phyloP scores from a whole-genome alignment of 2,797 vertebrate species.

The Sebastes goodei region DNA sequence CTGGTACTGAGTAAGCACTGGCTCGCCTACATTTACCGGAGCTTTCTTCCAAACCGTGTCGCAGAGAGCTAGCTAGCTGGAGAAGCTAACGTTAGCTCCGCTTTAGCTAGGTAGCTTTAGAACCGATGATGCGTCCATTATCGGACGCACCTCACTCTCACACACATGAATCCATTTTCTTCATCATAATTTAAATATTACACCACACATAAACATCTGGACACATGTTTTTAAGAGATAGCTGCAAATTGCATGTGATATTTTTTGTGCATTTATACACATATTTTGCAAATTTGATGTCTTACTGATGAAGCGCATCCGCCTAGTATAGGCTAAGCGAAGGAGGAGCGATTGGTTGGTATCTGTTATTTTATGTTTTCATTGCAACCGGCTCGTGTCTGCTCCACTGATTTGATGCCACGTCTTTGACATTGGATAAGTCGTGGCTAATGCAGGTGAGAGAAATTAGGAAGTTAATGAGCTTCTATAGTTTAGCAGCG shows the following conservation, averaged over 20 bases:
- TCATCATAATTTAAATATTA: fast-evolving
- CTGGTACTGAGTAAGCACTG: not conserved
- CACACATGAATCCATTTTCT: not conserved
- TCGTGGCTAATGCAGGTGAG: not conserved
- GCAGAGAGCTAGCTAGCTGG: conserved; percentile 76
- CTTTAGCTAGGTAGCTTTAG: conserved; percentile 59
- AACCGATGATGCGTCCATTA: conserved; percentile 56
- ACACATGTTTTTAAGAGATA: not conserved
- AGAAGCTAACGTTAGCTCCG: conserved; percentile 67
- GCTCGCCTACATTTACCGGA: conserved; percentile 10
- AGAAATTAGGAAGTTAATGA: not conserved
- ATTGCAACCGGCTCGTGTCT: not conserved
- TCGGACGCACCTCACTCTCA: conserved; percentile 43
- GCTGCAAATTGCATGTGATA: not conserved
- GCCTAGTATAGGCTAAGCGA: not conserved
- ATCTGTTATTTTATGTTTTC: conserved; percentile 44
- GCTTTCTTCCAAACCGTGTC: conserved; percentile 64
- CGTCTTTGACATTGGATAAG: not conserved
- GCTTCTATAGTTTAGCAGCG: not conserved
- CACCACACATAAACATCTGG: fast-evolving
- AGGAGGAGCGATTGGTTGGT: conserved; percentile 41
- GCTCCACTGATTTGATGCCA: not conserved
- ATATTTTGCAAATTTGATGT: conserved; percentile 8
- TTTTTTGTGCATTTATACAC: not conserved
- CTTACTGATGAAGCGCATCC: conserved; percentile 39